Conservation (phyloP, 2,888 invertebrate genomes). For the Erebia aethiops region DNA sequence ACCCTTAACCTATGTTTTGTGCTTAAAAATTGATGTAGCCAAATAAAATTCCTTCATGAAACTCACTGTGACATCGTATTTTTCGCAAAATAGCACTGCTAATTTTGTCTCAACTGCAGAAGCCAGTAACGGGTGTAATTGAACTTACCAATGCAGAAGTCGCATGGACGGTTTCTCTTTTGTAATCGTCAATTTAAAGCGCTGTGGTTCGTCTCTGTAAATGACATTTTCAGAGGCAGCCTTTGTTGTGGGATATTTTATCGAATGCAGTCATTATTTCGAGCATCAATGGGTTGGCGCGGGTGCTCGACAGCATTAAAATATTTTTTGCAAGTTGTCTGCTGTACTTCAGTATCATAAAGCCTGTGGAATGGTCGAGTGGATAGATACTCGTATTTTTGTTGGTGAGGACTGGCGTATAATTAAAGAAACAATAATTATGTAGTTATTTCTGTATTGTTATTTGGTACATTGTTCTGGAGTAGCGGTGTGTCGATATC, state of each 20-base stretch:
- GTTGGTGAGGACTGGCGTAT: not conserved
- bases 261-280: conserved; percentile 29
- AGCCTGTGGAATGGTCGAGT: conserved; percentile 23
- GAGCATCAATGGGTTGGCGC: conserved; percentile 17
- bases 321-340: conserved; percentile 27
- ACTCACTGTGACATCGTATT: not conserved
- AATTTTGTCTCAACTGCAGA: not conserved
- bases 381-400: not conserved
- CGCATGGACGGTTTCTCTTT: not conserved
- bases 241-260: conserved; percentile 24
- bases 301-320: conserved; percentile 21
- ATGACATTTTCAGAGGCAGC: conserved; percentile 15
- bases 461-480: too few relatives aligned
- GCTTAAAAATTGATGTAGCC: too few relatives aligned
- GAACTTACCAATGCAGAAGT: not conserved
- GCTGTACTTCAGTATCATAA: conserved; percentile 23
- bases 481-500: too few relatives aligned
- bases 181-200: conserved; percentile 5
- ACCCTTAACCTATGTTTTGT: too few relatives aligned
- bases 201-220: conserved; percentile 1
- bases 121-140: not conserved
- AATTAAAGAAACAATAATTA: conserved; percentile 1
- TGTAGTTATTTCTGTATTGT: not conserved
- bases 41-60: not conserved
- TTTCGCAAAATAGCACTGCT: not conserved